A percentile compares a stretch with the other conserved stretches of the same genome.
Conservation (phyloP, 2,113 vertebrate species). For the Chionodraco myersi region DNA sequence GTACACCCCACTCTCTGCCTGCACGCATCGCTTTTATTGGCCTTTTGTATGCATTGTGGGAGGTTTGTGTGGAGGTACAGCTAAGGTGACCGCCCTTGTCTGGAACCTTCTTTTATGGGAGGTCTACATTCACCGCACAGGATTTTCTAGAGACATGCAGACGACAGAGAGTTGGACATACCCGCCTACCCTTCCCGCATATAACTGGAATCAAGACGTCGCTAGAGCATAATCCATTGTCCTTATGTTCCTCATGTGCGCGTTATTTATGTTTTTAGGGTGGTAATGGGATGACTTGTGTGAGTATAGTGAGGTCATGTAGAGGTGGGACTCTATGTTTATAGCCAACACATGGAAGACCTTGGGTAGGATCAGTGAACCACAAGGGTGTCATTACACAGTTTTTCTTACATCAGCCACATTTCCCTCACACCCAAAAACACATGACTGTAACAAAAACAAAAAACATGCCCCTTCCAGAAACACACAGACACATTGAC, state of each 20-base stretch:
- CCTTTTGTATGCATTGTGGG: conserved; percentile 66
- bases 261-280: conserved; percentile 50
- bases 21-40: conserved; percentile 63
- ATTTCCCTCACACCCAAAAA: conserved; percentile 70
- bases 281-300: conserved; percentile 20
- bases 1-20: conserved; percentile 10
- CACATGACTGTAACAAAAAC: conserved; percentile 59
- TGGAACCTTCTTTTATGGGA: conserved; percentile 71
- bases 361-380: conserved; percentile 39
- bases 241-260: conserved; percentile 16
- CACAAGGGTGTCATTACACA: conserved; percentile 60
- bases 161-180: conserved; percentile 9
- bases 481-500: conserved; percentile 16
- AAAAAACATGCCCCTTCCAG: conserved; percentile 30
- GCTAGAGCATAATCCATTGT: conserved; percentile 28
- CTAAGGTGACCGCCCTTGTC: conserved; percentile 65
- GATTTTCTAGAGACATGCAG: conserved; percentile 53
- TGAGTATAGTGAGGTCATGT: conserved; percentile 52
- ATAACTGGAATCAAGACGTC: conserved; percentile 21
- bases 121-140: conserved; percentile 62
- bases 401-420: conserved; percentile 69
- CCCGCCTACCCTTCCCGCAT: conserved; percentile 27
- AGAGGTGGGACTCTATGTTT: conserved; percentile 62
- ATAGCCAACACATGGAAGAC: conserved; percentile 56
- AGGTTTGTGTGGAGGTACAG: conserved; percentile 67